Percentiles rank a stretch among this genome's conserved stretches.
Evolutionary conservation across 2,797 vertebrate genomes (phyloP).

Genomic region (Neolamprologus multifasciatus): DNA sequence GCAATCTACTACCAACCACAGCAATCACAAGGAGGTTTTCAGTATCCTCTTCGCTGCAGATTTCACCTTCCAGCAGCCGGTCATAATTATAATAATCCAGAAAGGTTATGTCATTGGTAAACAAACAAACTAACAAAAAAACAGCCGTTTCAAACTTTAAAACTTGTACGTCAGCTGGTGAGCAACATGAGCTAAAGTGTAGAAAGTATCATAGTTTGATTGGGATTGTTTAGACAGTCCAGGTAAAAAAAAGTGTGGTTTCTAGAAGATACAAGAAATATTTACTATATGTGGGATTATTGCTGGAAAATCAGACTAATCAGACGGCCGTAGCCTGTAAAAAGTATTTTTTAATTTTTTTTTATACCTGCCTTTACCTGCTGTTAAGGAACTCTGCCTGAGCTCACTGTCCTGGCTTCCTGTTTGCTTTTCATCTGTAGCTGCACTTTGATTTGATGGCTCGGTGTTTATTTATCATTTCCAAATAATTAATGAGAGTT

Average conservation of each 20-base stretch:
- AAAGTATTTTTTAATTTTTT: fast-evolving
- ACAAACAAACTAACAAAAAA: not conserved
- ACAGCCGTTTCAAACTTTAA: fast-evolving
- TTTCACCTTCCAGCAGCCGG: not conserved
- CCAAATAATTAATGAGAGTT: not conserved
- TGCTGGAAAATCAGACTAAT: not conserved
- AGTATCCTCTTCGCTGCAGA: not conserved
- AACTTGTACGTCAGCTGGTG: fast-evolving
- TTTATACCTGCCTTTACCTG: not conserved
- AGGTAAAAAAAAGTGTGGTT: not conserved
- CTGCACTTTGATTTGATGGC: not conserved
- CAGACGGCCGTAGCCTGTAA: not conserved
- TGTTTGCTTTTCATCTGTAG: not conserved
- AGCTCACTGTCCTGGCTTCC: not conserved
- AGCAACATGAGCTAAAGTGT: fast-evolving
- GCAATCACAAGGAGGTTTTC: not conserved
- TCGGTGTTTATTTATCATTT: not conserved
- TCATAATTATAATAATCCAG: not conserved
- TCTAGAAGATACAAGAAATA: not conserved
- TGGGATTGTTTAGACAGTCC: not conserved
- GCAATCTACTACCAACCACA: not conserved
- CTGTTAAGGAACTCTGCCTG: not conserved
- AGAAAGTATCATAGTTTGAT: not conserved
- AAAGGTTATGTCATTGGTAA: not conserved
- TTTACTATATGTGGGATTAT: not conserved